Evolutionary conservation across 2,113 vertebrate genomes (phyloP).

Genomic region (Rutilus rutilus): DNA sequence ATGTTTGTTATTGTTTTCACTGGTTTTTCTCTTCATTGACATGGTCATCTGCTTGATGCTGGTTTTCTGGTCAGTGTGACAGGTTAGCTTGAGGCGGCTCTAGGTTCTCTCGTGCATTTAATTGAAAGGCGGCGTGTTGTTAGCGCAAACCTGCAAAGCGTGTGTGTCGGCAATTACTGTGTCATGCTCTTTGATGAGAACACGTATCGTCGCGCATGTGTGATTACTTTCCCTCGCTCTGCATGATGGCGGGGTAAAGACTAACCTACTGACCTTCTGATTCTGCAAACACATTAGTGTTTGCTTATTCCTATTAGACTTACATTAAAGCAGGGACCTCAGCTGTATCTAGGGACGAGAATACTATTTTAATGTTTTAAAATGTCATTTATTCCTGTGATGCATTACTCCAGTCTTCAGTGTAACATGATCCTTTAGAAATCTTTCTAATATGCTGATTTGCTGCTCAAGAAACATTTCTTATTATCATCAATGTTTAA

Average conservation of each 20-base stretch:
- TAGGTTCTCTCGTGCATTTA: constrained; percentile 38
- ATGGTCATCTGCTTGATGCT: constrained; percentile 61
- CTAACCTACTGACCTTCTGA: constrained; percentile 14
- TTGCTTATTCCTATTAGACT: background rate
- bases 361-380: background rate
- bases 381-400: too few species aligned
- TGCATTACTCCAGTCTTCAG: too few species aligned
- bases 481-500: too few species aligned
- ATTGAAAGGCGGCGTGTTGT: constrained; percentile 36
- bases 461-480: too few species aligned
- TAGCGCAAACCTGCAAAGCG: constrained; percentile 51
- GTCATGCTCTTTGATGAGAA: constrained; percentile 38
- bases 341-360: background rate
- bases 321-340: background rate
- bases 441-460: too few species aligned
- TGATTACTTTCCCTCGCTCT: background rate
- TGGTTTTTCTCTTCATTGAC: constrained; percentile 56
- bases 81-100: constrained; percentile 43
- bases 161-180: constrained; percentile 25
- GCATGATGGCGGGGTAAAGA: background rate
- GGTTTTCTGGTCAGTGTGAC: background rate
- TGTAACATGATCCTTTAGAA: too few species aligned
- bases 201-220: background rate
- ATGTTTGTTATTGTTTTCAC: background rate
- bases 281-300: background rate